phyloP scores from a whole-genome alignment of 1,140 invertebrate genomes.

The Trypoxylus dichotomus region DNA sequence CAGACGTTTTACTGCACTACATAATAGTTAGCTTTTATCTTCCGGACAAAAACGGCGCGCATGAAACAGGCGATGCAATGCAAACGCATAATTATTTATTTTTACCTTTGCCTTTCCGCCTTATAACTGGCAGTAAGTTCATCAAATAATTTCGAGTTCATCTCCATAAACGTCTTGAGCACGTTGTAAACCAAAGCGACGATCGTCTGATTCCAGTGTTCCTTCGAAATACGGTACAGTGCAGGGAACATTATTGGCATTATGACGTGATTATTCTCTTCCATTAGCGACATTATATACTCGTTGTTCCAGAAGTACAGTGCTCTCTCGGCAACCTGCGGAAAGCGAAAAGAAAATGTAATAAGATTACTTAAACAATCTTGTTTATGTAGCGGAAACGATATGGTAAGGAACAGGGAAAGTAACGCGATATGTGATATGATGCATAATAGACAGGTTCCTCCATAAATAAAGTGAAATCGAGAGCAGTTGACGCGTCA shows the following conservation, averaged over 20 bases:
- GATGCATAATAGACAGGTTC: too few species aligned
- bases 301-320: slow-evolving; percentile 97
- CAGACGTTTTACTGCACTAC: too few species aligned
- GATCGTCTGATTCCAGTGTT: slow-evolving; percentile 99
- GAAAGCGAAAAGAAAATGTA: neutral
- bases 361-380: neutral
- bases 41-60: too few species aligned
- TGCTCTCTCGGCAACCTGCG: slow-evolving; percentile 95
- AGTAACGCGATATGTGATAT: too few species aligned
- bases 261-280: slow-evolving; percentile 88
- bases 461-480: too few species aligned
- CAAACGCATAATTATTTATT: slow-evolving; percentile 39
- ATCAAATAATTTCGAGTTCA: slow-evolving; percentile 99
- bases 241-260: slow-evolving; percentile 97
- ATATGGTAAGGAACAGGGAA: too few species aligned
- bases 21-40: neutral
- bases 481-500: too few species aligned
- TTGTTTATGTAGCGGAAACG: neutral
- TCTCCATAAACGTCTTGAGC: slow-evolving; percentile 99
- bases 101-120: slow-evolving; percentile 95
- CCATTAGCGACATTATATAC: slow-evolving; percentile 93
- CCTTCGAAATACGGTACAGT: slow-evolving; percentile 96
- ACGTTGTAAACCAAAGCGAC: slow-evolving; percentile 99
- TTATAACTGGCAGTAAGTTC: slow-evolving; percentile 98
- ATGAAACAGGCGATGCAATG: neutral